These are phyloP conservation scores for Cyphomyrus discorhynchus DNA, from an alignment of 2,113 vertebrate genomes.

Conservation along the genomic window DNA sequence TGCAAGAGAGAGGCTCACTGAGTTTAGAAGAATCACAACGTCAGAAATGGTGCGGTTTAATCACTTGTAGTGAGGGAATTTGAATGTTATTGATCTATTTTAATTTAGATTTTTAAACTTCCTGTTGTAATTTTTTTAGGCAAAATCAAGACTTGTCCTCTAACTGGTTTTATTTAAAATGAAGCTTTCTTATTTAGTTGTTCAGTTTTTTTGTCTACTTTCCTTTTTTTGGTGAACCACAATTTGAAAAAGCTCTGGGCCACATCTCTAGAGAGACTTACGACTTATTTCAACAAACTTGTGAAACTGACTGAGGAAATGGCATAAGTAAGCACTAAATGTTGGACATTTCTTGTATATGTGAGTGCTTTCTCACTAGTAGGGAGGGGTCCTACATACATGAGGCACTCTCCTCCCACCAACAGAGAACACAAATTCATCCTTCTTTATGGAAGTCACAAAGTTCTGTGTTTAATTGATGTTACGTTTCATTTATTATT, in stretches of 20 bases:
- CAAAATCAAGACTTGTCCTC: not conserved
- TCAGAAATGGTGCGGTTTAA: not conserved
- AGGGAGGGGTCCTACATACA: not conserved
- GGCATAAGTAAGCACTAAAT: not conserved
- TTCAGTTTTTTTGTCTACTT: not conserved
- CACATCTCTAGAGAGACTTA: not conserved
- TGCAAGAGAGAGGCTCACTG: not conserved
- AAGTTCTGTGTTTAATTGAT: too few relatives aligned
- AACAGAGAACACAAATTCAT: not conserved
- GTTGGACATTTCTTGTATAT: not conserved
- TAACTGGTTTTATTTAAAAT: not conserved
- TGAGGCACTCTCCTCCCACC: not conserved
- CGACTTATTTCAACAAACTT: not conserved
- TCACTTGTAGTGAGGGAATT: too few relatives aligned
- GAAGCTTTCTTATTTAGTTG: not conserved
- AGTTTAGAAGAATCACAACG: not conserved
- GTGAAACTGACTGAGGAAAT: not conserved
- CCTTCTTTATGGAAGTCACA: not conserved
- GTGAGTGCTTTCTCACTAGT: not conserved
- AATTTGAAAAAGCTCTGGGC: not conserved
- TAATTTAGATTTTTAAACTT: too few relatives aligned
- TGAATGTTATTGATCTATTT: too few relatives aligned
- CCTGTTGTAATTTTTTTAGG: not conserved
- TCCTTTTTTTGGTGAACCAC: not conserved
- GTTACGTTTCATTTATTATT: too few relatives aligned